Evolutionary conservation across 2,797 vertebrate species (phyloP), one percentile per base, ranked within the genome.

Genomic region (Ambastaia sidthimunki): DNA sequence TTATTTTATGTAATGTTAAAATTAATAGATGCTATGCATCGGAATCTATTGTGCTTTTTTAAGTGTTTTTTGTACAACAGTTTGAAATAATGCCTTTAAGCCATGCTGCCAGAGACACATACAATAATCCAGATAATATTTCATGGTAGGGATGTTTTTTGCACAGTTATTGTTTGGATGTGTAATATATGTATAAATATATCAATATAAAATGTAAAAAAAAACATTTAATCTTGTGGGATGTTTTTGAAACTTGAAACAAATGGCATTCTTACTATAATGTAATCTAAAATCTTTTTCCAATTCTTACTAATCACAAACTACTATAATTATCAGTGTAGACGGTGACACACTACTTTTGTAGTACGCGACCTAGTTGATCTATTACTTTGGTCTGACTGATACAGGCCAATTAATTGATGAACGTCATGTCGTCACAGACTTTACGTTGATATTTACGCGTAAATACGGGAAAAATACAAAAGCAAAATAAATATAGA

Each of bases 21-120:
- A 71, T 79, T 88, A 90, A 91, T 85, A 85, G 92, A 92, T 92
- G 92, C 91, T 76, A 79, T 92, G 92, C 91, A 92, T 93, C 90
- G 2, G 88, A 83, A 84, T 86, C 78, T 83, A 74, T 82, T 82
- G 62, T 80, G 63, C n/a, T 82, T 84, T 37, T 78, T 79, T 54
- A 37, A 86, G 66, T 88, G 86, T 89, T 90, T 75, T 87, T 90
- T 87, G 83, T 84, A 86, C 85, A 81, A 81, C 85, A 74, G 83
- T 89, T 87, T 75, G 63, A 77, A 79, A 83, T 85, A 74, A 79
- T 74, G 80, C 76, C 52, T 83, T 72, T 75, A 82, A 83, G 76
- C 87, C 71, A 84, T 83, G 84, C 80, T 78, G 84, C 81, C 70
- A n/a, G 60, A 86, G 52, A 82, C 60, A 59, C 74, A 78, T 82